Conservation (phyloP, 1,140 invertebrate genomes). For the Scaptomyza pallida region DNA sequence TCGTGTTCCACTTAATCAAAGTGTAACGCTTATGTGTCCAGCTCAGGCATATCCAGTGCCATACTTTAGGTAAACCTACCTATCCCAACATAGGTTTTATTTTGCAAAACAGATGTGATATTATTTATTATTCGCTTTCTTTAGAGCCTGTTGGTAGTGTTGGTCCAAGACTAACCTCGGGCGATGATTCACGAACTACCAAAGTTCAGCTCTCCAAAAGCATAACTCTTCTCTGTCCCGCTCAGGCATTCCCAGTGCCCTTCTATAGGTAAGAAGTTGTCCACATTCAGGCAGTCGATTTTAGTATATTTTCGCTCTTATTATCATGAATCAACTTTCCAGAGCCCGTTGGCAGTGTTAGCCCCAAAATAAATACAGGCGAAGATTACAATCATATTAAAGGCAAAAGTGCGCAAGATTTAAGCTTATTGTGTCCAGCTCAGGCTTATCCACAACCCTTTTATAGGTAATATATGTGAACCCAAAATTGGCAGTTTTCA, state of each 20-base stretch:
- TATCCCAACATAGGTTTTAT: constrained; percentile 42
- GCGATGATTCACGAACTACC: constrained; percentile 85
- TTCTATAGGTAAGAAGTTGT: constrained; percentile 86
- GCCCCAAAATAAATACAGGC: constrained; percentile 84
- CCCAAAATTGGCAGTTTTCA: constrained; percentile 55
- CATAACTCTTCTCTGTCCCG: constrained; percentile 86
- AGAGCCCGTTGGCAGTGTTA: constrained; percentile 84
- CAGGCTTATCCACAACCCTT: constrained; percentile 88
- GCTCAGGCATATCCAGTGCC: constrained; percentile 89
- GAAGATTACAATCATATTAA: constrained; percentile 73
- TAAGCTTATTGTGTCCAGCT: constrained; percentile 87
- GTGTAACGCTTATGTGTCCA: constrained; percentile 86
- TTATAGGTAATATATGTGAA: constrained; percentile 85
- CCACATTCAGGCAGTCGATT: constrained; percentile 55
- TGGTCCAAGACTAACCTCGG: constrained; percentile 85
- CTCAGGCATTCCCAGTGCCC: constrained; percentile 89
- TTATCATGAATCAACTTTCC: background rate
- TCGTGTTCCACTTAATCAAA: constrained; percentile 76
- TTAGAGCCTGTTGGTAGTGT: constrained; percentile 87
- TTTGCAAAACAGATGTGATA: no score
- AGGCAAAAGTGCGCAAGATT: constrained; percentile 74
- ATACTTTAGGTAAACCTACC: constrained; percentile 86
- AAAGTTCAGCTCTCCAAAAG: constrained; percentile 79
- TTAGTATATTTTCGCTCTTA: no score
- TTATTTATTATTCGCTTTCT: background rate